These are phyloP conservation scores for Polypedilum vanderplanki DNA, from an alignment of 1,140 invertebrate species.

Conservation along the genomic window DNA sequence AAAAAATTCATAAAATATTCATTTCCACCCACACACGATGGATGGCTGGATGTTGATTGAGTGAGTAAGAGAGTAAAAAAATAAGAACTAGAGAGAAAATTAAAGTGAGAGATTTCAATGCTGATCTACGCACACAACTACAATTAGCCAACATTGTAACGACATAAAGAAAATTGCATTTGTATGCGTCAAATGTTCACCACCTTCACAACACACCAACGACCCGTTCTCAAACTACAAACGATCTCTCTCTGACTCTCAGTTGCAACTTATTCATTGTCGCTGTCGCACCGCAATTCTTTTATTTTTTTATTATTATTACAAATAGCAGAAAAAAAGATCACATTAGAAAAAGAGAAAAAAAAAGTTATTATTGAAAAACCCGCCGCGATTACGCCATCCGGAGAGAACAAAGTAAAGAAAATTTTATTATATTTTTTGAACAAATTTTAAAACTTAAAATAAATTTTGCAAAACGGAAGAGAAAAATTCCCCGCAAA, in stretches of 20 bases:
- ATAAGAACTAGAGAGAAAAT: background rate
- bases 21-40: background rate
- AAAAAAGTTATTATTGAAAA: background rate
- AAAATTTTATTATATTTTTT: background rate
- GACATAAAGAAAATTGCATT: background rate
- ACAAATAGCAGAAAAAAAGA: background rate
- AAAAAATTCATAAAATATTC: no score
- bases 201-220: background rate
- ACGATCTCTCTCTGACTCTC: background rate
- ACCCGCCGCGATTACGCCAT: background rate
- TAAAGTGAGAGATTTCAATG: background rate
- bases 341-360: background rate
- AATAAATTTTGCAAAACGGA: background rate
- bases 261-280: constrained; percentile 10
- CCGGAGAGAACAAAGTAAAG: background rate
- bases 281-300: constrained; percentile 9
- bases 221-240: background rate
- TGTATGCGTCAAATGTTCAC: background rate
- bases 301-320: constrained; percentile 15
- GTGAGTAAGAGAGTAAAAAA: background rate
- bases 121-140: background rate
- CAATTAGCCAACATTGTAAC: background rate
- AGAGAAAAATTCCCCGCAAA: background rate
- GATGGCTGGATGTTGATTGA: background rate
- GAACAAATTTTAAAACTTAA: background rate